phyloP scores from a whole-genome alignment of 2,888 invertebrate genomes.

The Cremastobaeus sp. region DNA sequence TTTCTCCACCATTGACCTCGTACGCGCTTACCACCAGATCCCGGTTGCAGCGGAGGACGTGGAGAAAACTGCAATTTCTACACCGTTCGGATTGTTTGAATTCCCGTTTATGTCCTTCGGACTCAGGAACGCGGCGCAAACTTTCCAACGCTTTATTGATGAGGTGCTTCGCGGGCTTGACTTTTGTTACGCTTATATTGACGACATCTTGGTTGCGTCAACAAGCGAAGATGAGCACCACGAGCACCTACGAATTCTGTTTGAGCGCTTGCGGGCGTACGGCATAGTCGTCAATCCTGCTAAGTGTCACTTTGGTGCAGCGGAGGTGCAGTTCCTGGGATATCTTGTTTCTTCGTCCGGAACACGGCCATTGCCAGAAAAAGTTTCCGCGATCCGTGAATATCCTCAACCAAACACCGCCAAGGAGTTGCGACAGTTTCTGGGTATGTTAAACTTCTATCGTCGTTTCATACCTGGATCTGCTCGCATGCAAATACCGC shows the following conservation, averaged over 20 bases:
- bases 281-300: slow-evolving; percentile 3
- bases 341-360: neutral
- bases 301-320: slow-evolving; percentile 1
- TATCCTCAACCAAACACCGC: neutral
- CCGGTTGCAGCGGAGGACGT: neutral
- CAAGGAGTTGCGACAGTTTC: neutral
- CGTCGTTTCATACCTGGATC: slow-evolving; percentile 4
- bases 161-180: slow-evolving; percentile 1
- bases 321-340: neutral
- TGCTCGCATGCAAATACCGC: neutral
- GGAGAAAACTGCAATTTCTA: neutral
- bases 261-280: slow-evolving; percentile 5
- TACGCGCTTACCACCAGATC: neutral
- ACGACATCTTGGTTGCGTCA: too few relatives aligned
- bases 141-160: too few relatives aligned
- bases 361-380: neutral
- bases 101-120: too few relatives aligned
- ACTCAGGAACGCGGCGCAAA: too few relatives aligned
- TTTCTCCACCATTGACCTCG: slow-evolving; percentile 3
- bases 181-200: slow-evolving; percentile 5
- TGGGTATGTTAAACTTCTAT: too few relatives aligned
- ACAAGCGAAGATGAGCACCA: slow-evolving; percentile 8
- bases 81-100: neutral
- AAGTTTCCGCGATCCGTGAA: too few relatives aligned
- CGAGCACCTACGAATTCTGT: neutral